A percentile compares a stretch with the other conserved stretches of the same genome.
Evolutionary conservation across 2,797 vertebrate genomes (phyloP).

Genomic region (Pipistrellus pipistrellus): DNA sequence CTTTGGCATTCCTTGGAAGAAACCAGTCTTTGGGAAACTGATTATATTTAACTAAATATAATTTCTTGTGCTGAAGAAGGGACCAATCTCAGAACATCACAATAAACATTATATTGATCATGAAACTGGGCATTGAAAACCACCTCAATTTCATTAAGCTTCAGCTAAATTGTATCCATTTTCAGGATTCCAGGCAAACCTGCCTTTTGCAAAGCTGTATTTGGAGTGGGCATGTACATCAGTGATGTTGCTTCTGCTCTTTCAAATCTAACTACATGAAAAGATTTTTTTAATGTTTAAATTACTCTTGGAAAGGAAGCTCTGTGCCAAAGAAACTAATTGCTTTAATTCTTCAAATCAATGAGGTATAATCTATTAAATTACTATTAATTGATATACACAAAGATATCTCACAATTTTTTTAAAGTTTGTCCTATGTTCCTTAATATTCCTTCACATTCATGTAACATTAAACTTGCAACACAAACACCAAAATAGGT

Average conservation of each 20-base stretch:
- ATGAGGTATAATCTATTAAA: constrained; percentile 29
- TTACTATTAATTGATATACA: constrained; percentile 28
- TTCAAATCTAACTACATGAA: not conserved
- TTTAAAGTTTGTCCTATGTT: constrained; percentile 1
- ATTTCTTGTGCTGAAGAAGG: constrained; percentile 29
- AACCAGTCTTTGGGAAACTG: not conserved
- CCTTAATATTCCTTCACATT: not conserved
- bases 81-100: constrained; percentile 11
- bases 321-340: constrained; percentile 6
- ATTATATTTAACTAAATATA: constrained; percentile 10
- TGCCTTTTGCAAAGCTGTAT: constrained; percentile 1
- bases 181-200: not conserved
- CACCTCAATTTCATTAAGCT: constrained; percentile 48
- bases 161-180: not conserved
- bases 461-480: constrained; percentile 39
- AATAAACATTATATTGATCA: constrained; percentile 25
- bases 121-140: constrained; percentile 9
- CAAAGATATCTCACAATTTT: not conserved
- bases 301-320: constrained; percentile 42
- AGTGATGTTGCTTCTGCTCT: not conserved
- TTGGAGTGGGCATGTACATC: not conserved
- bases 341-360: constrained; percentile 59
- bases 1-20: constrained; percentile 57
- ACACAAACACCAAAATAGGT: not conserved
- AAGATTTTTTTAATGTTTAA: constrained; percentile 31